Base-by-base conservation (phyloP, 2,888 invertebrate species). In the Arrhopalites spinosus region DNA sequence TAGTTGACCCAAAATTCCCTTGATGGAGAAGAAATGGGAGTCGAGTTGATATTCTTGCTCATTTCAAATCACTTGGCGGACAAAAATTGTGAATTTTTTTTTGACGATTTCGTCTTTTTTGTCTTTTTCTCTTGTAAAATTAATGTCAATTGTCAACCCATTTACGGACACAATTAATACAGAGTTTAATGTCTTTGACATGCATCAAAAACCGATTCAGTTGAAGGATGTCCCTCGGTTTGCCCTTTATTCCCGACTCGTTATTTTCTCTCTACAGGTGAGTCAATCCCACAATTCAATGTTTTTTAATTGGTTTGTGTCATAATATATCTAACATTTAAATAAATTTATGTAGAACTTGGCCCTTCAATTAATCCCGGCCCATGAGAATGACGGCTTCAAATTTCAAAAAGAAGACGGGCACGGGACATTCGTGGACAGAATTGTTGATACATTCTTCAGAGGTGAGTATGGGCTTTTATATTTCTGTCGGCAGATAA, bases 311-410 rank as follows among this genome's bases (percentile, higher is more conserved):
- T 45, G 7, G 45, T 45, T 45, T 11, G 45, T 45, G 15, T n/a
- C 7, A 50, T 50, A 50, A 15, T 50, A 50, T 11, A 20, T 8
- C 3, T 50, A 17, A 15, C 20, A 50, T 20, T 2, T 15, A 11
- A 2, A 3, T 50, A n/a, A 20, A 50, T 17, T 50, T 20, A n/a
- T 76, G 7, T 66, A 76, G 76, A 29, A 56, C 11, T 17, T 76
- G n/a, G 67, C 76, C 29, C 13, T 29, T 25, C 15, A 43, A 23
- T 25, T 66, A 7, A 25, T 76, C 17, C 73, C 76, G 11, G 23
- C 1, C n/a, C 81, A 82, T 75, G 50, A 77, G 0, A 82, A 81
- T 76, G 82, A 82, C 59, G 82, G 81, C 1, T 82, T 81, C 56
- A 74, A 70, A 47, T 79, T 80, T 61, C 53, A 25, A 5, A 76